These are phyloP conservation scores for Coendou prehensilis DNA, from an alignment of 2,797 vertebrate species.

Conservation along the genomic window DNA sequence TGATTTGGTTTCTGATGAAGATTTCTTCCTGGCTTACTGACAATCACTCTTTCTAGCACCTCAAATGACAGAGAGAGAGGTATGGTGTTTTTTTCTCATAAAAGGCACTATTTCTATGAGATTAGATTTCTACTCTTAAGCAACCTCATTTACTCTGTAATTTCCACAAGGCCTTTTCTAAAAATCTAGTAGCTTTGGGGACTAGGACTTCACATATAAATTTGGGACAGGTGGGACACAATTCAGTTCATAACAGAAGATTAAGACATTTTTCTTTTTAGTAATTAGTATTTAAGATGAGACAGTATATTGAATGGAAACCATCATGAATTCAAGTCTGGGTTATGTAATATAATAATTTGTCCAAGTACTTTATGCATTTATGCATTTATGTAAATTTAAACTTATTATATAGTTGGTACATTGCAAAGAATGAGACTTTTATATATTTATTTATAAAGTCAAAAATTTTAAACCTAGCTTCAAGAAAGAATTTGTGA, in stretches of 20 bases:
- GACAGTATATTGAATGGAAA: background rate
- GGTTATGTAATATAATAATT: background rate
- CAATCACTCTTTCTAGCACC: background rate
- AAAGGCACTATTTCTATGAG: background rate
- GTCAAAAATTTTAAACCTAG: background rate
- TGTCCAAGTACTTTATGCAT: background rate
- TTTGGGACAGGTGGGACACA: background rate
- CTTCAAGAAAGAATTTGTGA: background rate
- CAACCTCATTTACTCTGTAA: background rate
- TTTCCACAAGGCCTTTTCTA: background rate
- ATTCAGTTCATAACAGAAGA: background rate
- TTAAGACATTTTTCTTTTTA: background rate
- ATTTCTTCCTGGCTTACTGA: background rate
- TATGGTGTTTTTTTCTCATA: background rate
- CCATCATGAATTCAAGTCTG: background rate
- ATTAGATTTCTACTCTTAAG: background rate
- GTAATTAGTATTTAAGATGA: conserved; percentile 6
- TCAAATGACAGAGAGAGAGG: background rate
- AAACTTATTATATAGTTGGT: background rate
- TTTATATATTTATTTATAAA: conserved; percentile 31
- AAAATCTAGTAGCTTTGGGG: background rate
- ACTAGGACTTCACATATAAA: background rate
- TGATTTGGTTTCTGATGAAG: background rate
- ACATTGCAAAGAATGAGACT: background rate
- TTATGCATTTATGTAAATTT: conserved; percentile 12